A percentile compares a stretch with the other conserved stretches of the same genome.
Evolutionary conservation across 2,888 invertebrate species (phyloP).

Genomic region (Mythimna vitellina): DNA sequence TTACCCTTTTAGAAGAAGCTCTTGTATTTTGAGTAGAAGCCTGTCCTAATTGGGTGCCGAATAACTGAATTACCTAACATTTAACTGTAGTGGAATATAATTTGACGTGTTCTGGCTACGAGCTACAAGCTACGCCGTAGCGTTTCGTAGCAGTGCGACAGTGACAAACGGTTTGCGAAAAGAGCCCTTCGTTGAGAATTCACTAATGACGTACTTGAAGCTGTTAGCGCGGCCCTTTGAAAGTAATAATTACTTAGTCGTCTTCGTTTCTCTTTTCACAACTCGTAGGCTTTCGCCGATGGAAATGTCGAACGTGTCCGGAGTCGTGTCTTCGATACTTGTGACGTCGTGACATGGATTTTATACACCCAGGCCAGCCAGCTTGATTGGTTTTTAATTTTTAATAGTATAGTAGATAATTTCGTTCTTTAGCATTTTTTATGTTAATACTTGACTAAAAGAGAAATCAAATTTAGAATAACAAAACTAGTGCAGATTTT

Average conservation of each 20-base stretch:
- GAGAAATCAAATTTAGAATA: neutral
- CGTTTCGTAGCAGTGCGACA: constrained; percentile 48
- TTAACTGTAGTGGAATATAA: constrained; percentile 44
- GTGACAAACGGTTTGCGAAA: constrained; percentile 53
- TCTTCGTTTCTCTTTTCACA: constrained; percentile 50
- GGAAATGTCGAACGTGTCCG: constrained; percentile 49
- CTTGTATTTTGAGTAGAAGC: constrained; percentile 2
- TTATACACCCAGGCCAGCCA: neutral
- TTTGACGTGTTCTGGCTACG: constrained; percentile 48
- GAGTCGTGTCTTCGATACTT: constrained; percentile 28
- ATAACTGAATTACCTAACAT: constrained; percentile 35
- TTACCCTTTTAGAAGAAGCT: constrained; percentile 8
- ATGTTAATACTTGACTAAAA: neutral
- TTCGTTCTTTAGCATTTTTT: neutral
- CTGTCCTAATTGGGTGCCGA: constrained; percentile 36
- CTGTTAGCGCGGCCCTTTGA: constrained; percentile 40
- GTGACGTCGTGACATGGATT: constrained; percentile 4
- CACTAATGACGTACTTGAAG: constrained; percentile 59
- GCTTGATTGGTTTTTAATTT: neutral
- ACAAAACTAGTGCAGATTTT: neutral
- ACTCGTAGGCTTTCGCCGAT: constrained; percentile 26
- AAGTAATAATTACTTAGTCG: constrained; percentile 58
- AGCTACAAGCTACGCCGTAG: constrained; percentile 50
- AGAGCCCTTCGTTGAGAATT: constrained; percentile 42
- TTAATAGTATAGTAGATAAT: neutral